Percentiles rank a stretch among this genome's conserved stretches.
phyloP scores from a whole-genome alignment of 2,797 vertebrate genomes.

The Trichosurus vulpecula region DNA sequence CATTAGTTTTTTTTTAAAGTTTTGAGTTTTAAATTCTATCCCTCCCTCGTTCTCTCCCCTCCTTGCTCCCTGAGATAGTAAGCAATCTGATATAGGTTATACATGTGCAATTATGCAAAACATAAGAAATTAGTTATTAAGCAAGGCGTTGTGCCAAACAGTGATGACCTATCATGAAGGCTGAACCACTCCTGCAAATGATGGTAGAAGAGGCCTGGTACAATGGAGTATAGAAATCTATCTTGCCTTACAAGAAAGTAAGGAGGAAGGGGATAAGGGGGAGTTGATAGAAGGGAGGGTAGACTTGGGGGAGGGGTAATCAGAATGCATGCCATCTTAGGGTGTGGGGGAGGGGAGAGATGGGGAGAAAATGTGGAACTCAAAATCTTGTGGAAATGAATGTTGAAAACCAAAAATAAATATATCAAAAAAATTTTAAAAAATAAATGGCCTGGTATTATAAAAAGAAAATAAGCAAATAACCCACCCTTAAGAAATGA shows the following conservation, averaged over 20 bases:
- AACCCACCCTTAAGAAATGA: accelerated
- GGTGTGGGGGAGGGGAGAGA: too few relatives aligned
- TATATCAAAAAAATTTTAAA: too few relatives aligned
- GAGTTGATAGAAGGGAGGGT: too few relatives aligned
- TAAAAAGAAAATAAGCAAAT: background rate
- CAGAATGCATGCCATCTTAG: too few relatives aligned
- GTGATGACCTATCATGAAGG: background rate
- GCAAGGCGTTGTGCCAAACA: background rate
- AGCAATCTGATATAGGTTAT: background rate
- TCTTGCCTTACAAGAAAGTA: too few relatives aligned
- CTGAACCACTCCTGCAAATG: accelerated
- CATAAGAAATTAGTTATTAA: background rate
- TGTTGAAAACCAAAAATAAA: too few relatives aligned
- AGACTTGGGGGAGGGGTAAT: too few relatives aligned
- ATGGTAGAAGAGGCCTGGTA: accelerated
- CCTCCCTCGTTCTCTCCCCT: background rate
- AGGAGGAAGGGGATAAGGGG: too few relatives aligned
- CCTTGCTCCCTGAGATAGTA: background rate
- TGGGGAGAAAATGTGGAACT: too few relatives aligned
- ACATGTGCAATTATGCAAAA: background rate
- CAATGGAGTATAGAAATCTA: too few relatives aligned
- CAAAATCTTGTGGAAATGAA: too few relatives aligned
- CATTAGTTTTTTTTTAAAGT: background rate
- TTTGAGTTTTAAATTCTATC: background rate
- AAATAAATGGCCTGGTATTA: background rate